Conservation (phyloP, 2,797 vertebrate species). For the Austrolebias charrua region DNA sequence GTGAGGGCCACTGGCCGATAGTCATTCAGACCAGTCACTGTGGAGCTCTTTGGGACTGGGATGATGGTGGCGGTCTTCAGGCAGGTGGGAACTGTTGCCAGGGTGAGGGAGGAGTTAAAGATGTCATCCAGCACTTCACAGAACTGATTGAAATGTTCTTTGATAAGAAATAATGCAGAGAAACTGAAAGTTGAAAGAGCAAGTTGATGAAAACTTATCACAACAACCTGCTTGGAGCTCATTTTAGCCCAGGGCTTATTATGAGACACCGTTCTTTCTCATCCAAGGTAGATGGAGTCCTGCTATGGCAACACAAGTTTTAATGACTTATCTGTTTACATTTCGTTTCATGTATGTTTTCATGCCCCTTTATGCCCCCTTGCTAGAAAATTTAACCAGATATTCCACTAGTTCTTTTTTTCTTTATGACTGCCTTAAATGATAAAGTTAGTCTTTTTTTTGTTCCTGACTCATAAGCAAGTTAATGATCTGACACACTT, state of each 20-base stretch:
- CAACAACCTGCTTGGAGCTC: constrained; percentile 10
- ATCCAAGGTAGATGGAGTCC: constrained; percentile 39
- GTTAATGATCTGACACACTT: neutral
- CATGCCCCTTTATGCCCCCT: constrained; percentile 17
- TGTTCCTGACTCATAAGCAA: neutral
- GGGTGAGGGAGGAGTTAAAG: no score
- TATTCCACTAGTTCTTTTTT: constrained; percentile 31
- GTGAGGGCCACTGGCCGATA: no score
- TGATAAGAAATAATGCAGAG: neutral
- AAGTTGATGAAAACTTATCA: constrained; percentile 10
- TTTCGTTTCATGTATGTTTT: neutral
- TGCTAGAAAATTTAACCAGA: constrained; percentile 37
- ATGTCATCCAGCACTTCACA: no score
- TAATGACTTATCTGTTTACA: constrained; percentile 45
- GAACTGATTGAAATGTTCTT: no score
- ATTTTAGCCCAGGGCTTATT: constrained; percentile 32
- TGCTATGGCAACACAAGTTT: constrained; percentile 59
- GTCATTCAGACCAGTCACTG: no score
- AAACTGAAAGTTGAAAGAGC: constrained; percentile 1
- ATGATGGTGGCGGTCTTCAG: no score
- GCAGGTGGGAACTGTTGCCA: no score
- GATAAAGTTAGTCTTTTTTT: neutral
- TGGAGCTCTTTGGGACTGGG: no score
- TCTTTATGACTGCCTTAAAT: constrained; percentile 29
- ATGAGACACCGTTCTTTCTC: constrained; percentile 23